Evolutionary conservation across 2,888 invertebrate genomes (phyloP).

Genomic region (Macrosiphum euphorbiae): DNA sequence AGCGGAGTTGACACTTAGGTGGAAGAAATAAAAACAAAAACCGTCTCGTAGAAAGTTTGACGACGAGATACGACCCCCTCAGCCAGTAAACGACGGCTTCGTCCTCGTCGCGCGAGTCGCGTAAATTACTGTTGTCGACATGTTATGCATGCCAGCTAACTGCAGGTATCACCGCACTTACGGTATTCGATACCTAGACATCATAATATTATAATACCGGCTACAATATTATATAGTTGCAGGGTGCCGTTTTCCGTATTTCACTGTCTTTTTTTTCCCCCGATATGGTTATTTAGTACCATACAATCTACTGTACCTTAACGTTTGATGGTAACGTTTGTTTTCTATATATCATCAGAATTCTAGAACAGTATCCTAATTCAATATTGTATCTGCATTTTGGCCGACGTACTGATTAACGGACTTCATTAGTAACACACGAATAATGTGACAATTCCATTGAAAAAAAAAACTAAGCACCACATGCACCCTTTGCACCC

Average conservation of each 20-base stretch:
- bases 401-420: background rate
- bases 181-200: background rate
- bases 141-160: background rate
- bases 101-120: background rate
- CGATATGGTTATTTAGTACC: background rate
- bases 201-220: background rate
- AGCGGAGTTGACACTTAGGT: background rate
- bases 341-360: background rate
- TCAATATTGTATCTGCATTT: background rate
- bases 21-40: background rate
- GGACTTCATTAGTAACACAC: background rate
- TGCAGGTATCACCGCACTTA: background rate
- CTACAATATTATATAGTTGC: background rate
- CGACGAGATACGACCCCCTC: background rate
- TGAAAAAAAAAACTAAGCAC: too few relatives aligned
- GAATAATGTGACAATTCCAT: background rate
- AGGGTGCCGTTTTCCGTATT: background rate
- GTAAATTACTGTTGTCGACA: background rate
- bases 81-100: background rate
- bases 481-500: too few relatives aligned
- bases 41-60: background rate
- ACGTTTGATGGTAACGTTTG: background rate
- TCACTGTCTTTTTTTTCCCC: background rate
- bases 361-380: background rate
- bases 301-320: background rate